These are phyloP conservation scores for Magallana ariakensis DNA, from an alignment of 1,140 invertebrate species.

Conservation along the genomic window DNA sequence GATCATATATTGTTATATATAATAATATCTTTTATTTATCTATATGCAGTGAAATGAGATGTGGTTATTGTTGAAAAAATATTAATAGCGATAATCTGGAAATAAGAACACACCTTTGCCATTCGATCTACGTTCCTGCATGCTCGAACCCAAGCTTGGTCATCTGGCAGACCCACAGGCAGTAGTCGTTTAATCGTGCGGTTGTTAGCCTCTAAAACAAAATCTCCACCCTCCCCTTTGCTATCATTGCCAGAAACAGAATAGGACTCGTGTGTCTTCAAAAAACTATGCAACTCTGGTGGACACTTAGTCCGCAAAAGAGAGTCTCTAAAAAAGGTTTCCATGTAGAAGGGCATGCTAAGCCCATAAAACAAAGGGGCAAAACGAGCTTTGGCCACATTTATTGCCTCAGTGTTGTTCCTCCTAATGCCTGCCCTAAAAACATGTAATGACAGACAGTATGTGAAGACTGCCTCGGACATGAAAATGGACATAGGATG, in stretches of 20 bases:
- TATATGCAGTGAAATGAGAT: too few relatives aligned
- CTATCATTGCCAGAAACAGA: not conserved
- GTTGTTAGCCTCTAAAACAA: conserved; percentile 19
- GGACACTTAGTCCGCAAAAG: not conserved
- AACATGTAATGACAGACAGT: not conserved
- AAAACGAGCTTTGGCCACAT: conserved; percentile 25
- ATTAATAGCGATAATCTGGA: too few relatives aligned
- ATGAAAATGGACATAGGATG: conserved; percentile 8
- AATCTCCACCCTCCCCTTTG: conserved; percentile 46
- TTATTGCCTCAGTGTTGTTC: conserved; percentile 9
- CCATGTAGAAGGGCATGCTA: conserved; percentile 36
- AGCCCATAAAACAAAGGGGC: conserved; percentile 12
- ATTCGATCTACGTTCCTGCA: not conserved
- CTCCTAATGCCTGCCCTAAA: conserved; percentile 21
- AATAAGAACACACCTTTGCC: not conserved
- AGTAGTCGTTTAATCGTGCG: not conserved
- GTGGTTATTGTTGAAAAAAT: too few relatives aligned
- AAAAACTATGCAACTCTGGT: not conserved
- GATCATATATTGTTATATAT: too few relatives aligned
- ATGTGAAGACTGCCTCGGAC: conserved; percentile 29
- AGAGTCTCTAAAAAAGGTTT: conserved; percentile 8
- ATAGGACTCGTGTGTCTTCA: conserved; percentile 10
- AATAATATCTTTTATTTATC: too few relatives aligned
- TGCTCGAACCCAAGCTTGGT: not conserved
- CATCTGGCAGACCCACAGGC: conserved; percentile 36